Conservation (phyloP, 2,888 invertebrate genomes). For the Tuta absoluta region DNA sequence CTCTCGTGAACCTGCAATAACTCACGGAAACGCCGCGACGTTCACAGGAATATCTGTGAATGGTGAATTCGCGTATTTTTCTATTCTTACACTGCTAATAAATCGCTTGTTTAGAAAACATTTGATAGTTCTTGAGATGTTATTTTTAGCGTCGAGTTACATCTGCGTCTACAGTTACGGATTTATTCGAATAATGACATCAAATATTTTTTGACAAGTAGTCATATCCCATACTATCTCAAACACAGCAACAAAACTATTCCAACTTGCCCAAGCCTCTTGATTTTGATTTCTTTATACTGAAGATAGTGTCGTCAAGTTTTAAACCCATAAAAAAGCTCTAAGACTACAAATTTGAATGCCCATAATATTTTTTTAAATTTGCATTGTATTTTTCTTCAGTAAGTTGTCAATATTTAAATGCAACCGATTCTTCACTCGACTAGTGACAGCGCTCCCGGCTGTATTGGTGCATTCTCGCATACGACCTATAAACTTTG, state of each 20-base stretch:
- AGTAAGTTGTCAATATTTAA: neutral
- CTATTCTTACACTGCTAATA: slow-evolving; percentile 2
- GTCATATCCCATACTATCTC: too few species aligned
- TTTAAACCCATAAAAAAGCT: too few species aligned
- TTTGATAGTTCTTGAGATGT: neutral
- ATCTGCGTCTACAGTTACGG: too few species aligned
- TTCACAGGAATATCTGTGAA: neutral
- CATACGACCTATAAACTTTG: neutral
- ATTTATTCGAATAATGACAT: too few species aligned
- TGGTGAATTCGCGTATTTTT: slow-evolving; percentile 1
- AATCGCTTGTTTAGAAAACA: neutral
- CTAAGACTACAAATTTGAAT: too few species aligned
- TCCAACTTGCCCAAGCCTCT: too few species aligned
- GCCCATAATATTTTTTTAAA: neutral
- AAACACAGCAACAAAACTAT: too few species aligned
- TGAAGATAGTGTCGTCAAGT: too few species aligned
- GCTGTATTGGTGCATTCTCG: neutral
- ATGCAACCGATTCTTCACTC: neutral
- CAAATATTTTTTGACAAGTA: too few species aligned
- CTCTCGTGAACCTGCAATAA: slow-evolving; percentile 4
- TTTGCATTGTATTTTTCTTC: neutral
- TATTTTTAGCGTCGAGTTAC: neutral
- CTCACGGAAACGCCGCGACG: neutral
- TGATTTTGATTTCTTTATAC: too few species aligned
- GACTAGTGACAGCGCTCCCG: neutral